Evolutionary conservation across 2,888 invertebrate genomes (phyloP), one percentile per base, ranked within the genome.

Genomic region (Pycnomerus fuliginosus): DNA sequence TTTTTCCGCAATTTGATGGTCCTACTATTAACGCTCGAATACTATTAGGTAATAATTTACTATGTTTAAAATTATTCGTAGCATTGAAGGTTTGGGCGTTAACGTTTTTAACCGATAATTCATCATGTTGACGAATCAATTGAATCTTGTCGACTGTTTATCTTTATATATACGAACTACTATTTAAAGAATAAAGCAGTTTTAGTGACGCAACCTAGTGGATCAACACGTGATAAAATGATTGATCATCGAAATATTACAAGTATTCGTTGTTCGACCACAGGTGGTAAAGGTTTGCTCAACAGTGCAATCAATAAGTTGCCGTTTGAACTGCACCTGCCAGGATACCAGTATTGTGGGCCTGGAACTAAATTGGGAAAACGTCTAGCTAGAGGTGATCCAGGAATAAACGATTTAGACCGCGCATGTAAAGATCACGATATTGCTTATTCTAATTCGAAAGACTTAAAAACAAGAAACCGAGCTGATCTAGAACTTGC

Each of bases 1-100:
- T 67, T 55, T 71, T 70, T 1, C 70, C 68, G 47, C 61, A 66
- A 38, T 61, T 64, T n/a, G 62, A 64, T 23, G 66, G 64, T 7
- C 68, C 68, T 4, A 59, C 51, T 41, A 70, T 57, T 10, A 69
- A 30, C 29, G 35, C 45, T 13, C 62, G 39, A 17, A 61, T 52
- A 23, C 42, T 56, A 35, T 51, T 50, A 1, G 67, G 64, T 30
- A 66, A 47, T 38, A 67, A 41, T 8, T 44, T 29, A 12, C 62
- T 53, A 50, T 68, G 64, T 45, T 46, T 51, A 23, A 22, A 35
- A n/a, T 29, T 5, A 8, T n/a, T 20, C 3, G 7, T 16, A 12
- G 7, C 23, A 16, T 12, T 33, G 16, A 24, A 10, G 24, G 12
- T 30, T 20, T 30, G 8, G 11, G 29, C 3, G 27, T 44, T 39